Base-by-base conservation (phyloP, 2,113 vertebrate species). In the Ranitomeya variabilis region DNA sequence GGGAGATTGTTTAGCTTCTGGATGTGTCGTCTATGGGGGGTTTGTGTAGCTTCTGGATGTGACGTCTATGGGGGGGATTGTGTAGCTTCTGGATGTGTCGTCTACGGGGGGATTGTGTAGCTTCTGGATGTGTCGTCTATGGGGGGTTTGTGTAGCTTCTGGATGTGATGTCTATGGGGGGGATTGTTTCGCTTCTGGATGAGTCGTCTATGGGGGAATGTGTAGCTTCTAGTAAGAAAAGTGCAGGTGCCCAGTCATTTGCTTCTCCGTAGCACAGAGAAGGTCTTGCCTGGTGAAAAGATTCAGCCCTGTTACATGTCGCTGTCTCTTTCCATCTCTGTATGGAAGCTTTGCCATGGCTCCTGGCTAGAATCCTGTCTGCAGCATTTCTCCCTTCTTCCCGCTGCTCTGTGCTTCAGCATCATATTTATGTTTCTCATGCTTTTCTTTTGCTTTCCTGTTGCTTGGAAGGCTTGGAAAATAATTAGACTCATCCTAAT, bases 261-360 rank as follows among this genome's bases (percentile, higher is more conserved):
- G 73, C 73, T 80, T 69, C 14, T 19, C 37, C 57, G 18, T n/a
- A 67, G 54, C 85, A 80, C 19, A 64, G 73, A 51, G 59, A 79
- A 80, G 85, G 59, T 26, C 82, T 88, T 83, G 79, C 79, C 79
- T 88, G 79, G 87, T 88, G 77, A 37, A 80, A 16, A 80, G 55
- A 87, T 67, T 82, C 87, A 9, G 79, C 80, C 87, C 80, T 74
- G 52, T 88, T 73, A 87, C 79, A 83, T 73, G 87, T 76, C 87
- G 12, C 87, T 83, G 79, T 88, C 87, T 82, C 66, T 73, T 88
- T 83, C 69, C 66, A 88, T 88, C 69, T 83, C 66, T 12, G 19
- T 76, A 19, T 60, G 71, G 31, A 37, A 52, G 79, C 80, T 55
- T 81, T 74, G 67, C 80, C 57, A 60, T 83, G 66, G 87, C 87